Base-by-base conservation (phyloP, 2,797 vertebrate species). In the Myotis pilosus region DNA sequence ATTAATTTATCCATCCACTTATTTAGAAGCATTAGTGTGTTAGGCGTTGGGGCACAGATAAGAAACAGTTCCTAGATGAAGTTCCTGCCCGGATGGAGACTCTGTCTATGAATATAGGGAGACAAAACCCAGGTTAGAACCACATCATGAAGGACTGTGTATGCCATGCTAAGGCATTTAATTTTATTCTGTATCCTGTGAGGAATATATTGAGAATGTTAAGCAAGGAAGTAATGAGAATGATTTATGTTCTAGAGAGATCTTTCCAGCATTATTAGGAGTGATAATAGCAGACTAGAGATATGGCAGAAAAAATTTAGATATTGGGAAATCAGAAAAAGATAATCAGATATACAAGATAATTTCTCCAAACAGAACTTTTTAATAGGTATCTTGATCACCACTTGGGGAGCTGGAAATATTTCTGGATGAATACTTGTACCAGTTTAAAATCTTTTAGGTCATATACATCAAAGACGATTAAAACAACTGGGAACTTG, bases 171-270 rank as follows among this genome's bases (percentile, higher is more conserved):
- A 64, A 81, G 30, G 5, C 16, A 25, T 78, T 82, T 81, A 23
- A 78, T 85, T 94, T 92, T 71, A 68, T 68, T 87, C n/a, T 87
- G 55, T 20, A 85, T 90, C 88, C 83, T 66, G 6, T 41, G 53
- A 33, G 22, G 36, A 89, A 80, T 41, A 60, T 75, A 7, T 36
- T 78, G 4, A 89, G 15, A 57, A n/a, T 89, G 11, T 55, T 82
- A 92, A 92, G n/a, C 19, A 76, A 79, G 28, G 17, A 87, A 81
- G 33, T 64, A 87, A 74, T 49, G 19, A 30, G 23, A 82, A 87
- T 82, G 25, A 79, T 25, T 57, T 82, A 36, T 83, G 38, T 47
- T 75, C 12, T 36, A 64, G 12, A 78, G 82, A 79, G 51, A 53
- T 36, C 28, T 93, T 87, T 87, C 47, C 87, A 30, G 69, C 78